Conservation (phyloP, 2,113 vertebrate genomes). For the Ranitomeya variabilis region DNA sequence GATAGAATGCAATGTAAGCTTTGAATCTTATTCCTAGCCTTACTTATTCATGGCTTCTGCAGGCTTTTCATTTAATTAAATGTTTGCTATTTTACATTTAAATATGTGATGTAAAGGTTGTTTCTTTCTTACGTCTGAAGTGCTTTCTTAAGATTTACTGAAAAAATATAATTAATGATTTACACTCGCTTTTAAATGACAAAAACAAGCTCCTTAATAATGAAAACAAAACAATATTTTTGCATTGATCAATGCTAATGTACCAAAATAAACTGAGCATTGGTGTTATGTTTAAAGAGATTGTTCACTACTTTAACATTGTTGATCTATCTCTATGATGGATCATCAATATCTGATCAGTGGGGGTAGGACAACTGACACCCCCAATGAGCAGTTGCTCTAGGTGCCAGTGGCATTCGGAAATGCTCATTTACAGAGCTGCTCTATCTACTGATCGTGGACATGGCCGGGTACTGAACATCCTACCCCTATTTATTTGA, state of each 20-base stretch:
- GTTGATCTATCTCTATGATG: too few species aligned
- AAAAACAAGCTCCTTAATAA: background rate
- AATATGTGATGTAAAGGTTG: background rate
- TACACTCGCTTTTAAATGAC: background rate
- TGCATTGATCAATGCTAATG: background rate
- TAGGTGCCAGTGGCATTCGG: too few species aligned
- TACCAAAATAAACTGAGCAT: background rate
- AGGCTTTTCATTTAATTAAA: conserved; percentile 25
- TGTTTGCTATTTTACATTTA: conserved; percentile 1
- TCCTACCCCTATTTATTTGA: too few species aligned
- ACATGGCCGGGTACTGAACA: too few species aligned
- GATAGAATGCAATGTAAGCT: conserved; percentile 33
- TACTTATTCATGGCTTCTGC: background rate
- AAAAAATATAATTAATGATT: background rate
- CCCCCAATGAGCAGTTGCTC: too few species aligned
- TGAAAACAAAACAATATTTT: background rate
- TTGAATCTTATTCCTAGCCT: conserved; percentile 27
- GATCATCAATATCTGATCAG: too few species aligned
- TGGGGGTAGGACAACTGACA: too few species aligned
- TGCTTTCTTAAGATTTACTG: too few species aligned
- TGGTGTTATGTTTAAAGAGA: background rate
- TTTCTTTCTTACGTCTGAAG: background rate
- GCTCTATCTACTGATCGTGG: too few species aligned
- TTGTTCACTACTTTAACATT: too few species aligned
- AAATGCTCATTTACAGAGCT: too few species aligned